Evolutionary conservation across 2,113 vertebrate genomes (phyloP).

Genomic region (Climacteris rufus): DNA sequence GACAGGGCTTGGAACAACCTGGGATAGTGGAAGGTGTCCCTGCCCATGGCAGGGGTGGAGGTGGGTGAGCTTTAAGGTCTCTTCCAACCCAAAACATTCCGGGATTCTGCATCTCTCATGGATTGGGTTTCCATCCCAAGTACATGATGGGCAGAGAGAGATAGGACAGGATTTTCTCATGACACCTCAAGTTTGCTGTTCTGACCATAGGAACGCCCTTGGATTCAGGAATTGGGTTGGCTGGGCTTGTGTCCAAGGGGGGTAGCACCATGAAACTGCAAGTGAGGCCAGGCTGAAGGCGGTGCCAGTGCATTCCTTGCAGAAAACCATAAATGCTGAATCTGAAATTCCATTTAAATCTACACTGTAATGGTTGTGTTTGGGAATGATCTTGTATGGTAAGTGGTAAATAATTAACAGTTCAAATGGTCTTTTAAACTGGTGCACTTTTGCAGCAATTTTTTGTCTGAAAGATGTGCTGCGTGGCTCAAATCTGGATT

Average conservation of each 20-base stretch:
- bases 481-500: background rate
- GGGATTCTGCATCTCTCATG: background rate
- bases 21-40: background rate
- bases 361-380: background rate
- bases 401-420: background rate
- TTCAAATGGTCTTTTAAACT: background rate
- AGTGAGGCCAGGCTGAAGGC: background rate
- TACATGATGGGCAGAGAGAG: background rate
- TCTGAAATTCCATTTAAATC: background rate
- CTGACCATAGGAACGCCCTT: background rate
- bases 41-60: fast-evolving
- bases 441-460: background rate
- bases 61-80: fast-evolving
- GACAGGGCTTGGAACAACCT: background rate
- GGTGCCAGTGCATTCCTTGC: background rate
- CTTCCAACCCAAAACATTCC: background rate
- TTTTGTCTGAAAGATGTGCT: background rate
- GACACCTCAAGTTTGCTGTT: background rate
- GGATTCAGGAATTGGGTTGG: background rate
- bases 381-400: background rate
- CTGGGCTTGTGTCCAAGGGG: background rate
- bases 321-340: background rate
- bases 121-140: background rate
- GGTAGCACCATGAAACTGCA: background rate
- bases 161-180: fast-evolving